phyloP scores from a whole-genome alignment of 2,888 invertebrate species.

The Aromia moschata region DNA sequence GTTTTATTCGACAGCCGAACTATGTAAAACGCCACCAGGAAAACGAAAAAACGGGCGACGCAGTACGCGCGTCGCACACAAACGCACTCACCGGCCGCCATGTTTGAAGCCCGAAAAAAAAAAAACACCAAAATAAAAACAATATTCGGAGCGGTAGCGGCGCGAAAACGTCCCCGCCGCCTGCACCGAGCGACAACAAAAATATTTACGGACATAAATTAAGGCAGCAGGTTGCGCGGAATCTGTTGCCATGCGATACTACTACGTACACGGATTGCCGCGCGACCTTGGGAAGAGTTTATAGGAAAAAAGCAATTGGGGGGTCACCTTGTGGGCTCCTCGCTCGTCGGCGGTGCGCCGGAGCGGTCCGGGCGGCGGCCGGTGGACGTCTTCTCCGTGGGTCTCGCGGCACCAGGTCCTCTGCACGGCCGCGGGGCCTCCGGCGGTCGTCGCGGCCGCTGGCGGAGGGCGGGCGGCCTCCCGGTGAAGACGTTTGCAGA shows the following conservation, averaged over 20 bases:
- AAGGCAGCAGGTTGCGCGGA: constrained; percentile 45
- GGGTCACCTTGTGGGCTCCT: constrained; percentile 56
- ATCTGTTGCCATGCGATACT: constrained; percentile 54
- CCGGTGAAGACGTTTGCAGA: constrained; percentile 52
- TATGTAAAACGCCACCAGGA: constrained; percentile 6
- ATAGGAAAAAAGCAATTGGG: constrained; percentile 56
- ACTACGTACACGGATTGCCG: constrained; percentile 51
- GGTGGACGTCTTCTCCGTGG: constrained; percentile 43
- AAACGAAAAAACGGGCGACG: no score
- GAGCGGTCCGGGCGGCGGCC: constrained; percentile 55
- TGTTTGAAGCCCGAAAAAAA: no score
- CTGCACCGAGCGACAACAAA: constrained; percentile 44
- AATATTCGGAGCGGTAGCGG: constrained; percentile 15
- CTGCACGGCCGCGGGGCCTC: neutral
- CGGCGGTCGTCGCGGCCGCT: constrained; percentile 23
- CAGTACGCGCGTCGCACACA: no score
- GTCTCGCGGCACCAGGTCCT: constrained; percentile 22
- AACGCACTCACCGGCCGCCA: constrained; percentile 23
- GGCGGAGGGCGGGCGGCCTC: constrained; percentile 53
- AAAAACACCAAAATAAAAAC: constrained; percentile 23
- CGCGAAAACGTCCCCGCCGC: constrained; percentile 27
- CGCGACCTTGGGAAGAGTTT: constrained; percentile 52
- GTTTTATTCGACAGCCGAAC: constrained; percentile 4
- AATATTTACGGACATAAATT: constrained; percentile 54
- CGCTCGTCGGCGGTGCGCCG: constrained; percentile 19